These are phyloP conservation scores for Muscicapa striata DNA, from an alignment of 2,797 vertebrate genomes.

Conservation along the genomic window DNA sequence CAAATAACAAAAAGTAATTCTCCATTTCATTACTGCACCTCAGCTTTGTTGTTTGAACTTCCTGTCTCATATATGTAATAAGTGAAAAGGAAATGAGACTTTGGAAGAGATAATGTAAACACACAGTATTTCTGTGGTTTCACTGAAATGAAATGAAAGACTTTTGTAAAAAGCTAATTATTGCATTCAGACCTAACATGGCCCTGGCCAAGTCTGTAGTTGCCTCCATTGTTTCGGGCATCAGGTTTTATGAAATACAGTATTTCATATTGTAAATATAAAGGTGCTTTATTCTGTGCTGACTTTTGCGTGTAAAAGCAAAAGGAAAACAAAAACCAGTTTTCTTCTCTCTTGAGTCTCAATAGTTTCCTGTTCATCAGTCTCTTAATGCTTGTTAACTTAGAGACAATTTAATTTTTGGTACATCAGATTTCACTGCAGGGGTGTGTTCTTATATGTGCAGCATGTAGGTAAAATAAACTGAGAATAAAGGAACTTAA, in stretches of 20 bases:
- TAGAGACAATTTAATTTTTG: background rate
- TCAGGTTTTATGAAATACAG: constrained; percentile 1
- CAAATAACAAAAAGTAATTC: constrained; percentile 23
- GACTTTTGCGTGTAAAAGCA: background rate
- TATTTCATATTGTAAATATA: background rate
- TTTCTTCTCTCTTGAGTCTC: background rate
- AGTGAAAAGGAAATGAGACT: constrained; percentile 58
- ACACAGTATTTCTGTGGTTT: constrained; percentile 52
- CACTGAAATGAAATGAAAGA: constrained; percentile 34
- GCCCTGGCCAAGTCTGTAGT: background rate
- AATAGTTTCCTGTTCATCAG: background rate
- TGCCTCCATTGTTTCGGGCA: background rate
- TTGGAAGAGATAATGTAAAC: constrained; percentile 33
- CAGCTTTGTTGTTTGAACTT: constrained; percentile 46
- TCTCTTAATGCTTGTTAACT: background rate
- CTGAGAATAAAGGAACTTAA: background rate
- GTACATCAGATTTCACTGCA: background rate
- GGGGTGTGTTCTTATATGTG: background rate
- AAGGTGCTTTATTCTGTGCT: background rate
- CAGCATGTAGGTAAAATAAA: background rate
- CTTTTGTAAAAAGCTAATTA: constrained; percentile 46
- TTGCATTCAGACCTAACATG: background rate
- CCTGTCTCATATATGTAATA: constrained; percentile 22
- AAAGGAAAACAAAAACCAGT: background rate
- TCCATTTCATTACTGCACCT: background rate